Evolutionary conservation across 2,888 invertebrate species (phyloP).

Genomic region (Nebria salina): DNA sequence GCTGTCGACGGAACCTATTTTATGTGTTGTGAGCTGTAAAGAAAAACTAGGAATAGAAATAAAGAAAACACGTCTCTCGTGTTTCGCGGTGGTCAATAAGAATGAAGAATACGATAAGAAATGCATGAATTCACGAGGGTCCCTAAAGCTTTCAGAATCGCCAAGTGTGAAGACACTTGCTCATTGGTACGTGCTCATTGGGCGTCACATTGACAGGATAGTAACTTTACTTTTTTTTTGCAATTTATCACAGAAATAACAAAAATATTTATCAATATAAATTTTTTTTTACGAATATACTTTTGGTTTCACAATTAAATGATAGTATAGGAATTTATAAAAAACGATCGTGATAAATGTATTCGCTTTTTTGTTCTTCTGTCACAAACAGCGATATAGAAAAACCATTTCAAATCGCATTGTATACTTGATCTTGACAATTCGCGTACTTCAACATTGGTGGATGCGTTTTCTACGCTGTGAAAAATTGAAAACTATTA

Average conservation of each 20-base stretch:
- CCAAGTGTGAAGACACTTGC: not conserved
- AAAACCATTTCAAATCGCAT: not conserved
- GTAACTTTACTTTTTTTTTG: not conserved
- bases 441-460: not conserved
- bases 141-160: not conserved
- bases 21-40: conserved; percentile 17
- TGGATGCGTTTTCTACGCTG: not conserved
- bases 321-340: no score
- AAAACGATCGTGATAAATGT: no score
- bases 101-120: conserved; percentile 13
- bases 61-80: conserved; percentile 7
- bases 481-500: conserved; percentile 23
- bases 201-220: not conserved
- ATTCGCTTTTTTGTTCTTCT: not conserved
- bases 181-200: not conserved
- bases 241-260: no score
- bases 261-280: no score
- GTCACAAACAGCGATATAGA: conserved; percentile 8
- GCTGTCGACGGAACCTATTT: conserved; percentile 27
- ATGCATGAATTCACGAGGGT: conserved; percentile 19
- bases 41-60: conserved; percentile 9
- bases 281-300: no score
- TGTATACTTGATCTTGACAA: not conserved
- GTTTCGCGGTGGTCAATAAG: conserved; percentile 25
- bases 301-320: no score